phyloP scores from a whole-genome alignment of 1,140 invertebrate genomes.

The Listronotus oregonensis region DNA sequence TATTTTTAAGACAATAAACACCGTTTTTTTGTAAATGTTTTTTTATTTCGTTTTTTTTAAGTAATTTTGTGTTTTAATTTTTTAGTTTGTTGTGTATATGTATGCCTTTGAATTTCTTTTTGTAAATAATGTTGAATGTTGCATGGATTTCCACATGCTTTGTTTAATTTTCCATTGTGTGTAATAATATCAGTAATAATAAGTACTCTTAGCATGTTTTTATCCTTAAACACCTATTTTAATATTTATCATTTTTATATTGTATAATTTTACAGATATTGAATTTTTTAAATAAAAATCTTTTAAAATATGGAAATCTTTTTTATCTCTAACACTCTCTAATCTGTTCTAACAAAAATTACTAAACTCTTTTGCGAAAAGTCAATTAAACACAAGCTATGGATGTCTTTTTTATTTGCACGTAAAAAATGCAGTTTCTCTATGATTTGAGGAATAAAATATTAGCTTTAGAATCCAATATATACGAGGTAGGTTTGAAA shows the following conservation, averaged over 20 bases:
- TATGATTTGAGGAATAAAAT: no score
- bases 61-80: conserved; percentile 2
- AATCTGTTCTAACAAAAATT: conserved; percentile 22
- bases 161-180: background rate
- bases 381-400: no score
- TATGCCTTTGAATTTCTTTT: background rate
- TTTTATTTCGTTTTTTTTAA: no score
- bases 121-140: conserved; percentile 7
- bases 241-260: conserved; percentile 18
- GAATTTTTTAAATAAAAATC: conserved; percentile 16
- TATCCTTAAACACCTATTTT: conserved; percentile 3
- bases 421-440: no score
- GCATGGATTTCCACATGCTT: conserved; percentile 8
- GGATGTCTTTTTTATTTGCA: no score
- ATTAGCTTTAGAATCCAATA: no score
- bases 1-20: background rate
- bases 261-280: conserved; percentile 13
- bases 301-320: conserved; percentile 16
- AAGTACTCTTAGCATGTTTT: no score
- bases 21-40: no score
- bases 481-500: no score
- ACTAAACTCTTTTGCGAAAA: background rate
- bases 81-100: background rate
- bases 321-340: conserved; percentile 33
- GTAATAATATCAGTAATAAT: background rate